Conservation (phyloP, 2,888 invertebrate genomes). For the Caenorhabditis sp. region DNA sequence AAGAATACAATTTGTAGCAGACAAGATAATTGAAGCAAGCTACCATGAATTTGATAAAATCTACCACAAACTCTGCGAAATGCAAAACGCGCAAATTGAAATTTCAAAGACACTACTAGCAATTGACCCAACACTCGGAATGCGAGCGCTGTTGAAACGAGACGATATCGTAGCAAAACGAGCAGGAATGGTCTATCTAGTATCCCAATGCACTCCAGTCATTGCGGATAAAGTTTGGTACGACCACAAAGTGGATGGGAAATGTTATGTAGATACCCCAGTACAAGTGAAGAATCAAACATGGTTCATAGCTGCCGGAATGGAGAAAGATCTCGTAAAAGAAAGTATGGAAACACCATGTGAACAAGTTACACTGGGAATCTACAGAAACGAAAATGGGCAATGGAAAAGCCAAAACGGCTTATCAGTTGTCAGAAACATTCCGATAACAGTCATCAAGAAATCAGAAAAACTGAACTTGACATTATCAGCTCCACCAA, state of each 20-base stretch:
- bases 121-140: conserved; percentile 59
- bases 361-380: neutral
- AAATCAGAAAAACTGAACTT: conserved; percentile 5
- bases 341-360: conserved; percentile 25
- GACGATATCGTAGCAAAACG: conserved; percentile 51
- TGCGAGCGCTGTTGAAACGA: conserved; percentile 52
- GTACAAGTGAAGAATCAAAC: conserved; percentile 21
- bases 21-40: conserved; percentile 17
- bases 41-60: conserved; percentile 43
- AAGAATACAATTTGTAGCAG: conserved; percentile 20
- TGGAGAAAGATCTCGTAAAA: conserved; percentile 17
- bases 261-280: conserved; percentile 54
- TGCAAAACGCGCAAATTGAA: conserved; percentile 51
- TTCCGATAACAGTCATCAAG: neutral
- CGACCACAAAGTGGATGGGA: conserved; percentile 44
- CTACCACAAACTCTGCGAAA: conserved; percentile 38
- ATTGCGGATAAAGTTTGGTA: neutral
- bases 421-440: conserved; percentile 4
- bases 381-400: conserved; percentile 22
- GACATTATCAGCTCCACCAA: conserved; percentile 15
- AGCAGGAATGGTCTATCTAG: conserved; percentile 44
- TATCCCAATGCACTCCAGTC: conserved; percentile 40
- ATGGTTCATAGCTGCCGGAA: conserved; percentile 31
- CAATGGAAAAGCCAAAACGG: conserved; percentile 13
- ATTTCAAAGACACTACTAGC: conserved; percentile 35